Base-by-base conservation (phyloP, 2,888 invertebrate species). In the Rhabditoides inermis region DNA sequence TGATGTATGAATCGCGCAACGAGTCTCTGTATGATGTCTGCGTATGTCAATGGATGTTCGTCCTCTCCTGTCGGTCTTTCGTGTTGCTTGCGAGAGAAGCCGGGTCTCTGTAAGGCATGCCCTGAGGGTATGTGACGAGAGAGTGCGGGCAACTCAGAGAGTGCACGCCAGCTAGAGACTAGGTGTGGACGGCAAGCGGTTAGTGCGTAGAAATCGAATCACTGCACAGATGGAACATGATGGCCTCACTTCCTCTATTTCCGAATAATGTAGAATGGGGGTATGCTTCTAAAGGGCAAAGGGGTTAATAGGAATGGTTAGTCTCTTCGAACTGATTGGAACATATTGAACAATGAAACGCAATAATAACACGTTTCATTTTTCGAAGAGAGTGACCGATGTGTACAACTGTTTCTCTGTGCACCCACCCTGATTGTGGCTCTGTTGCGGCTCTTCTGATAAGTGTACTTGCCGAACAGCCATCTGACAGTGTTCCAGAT, bases 21-120 rank as follows among this genome's bases (percentile, higher is more conserved):
- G 32, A 82, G 73, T 4, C 81, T 71, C 35, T 79, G 74, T 78
- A 82, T 81, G 18, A 82, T 80, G 55, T 81, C 80, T 74, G 58
- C 61, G 53, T 73, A 73, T n/a, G 71, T 69, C 28, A 72, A 51
- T 1, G 69, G 72, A 28, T 69, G 60, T 27, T 64, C 60, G 27
- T 61, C 63, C 27, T 55, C 56, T 6, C 39, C 36, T 26, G 58
- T 61, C 32, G 61, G 60, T 51, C 61, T 45, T 48, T 63, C 65
- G 37, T 62, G 64, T 25, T 56, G 53, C 36, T 63, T 64, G 15
- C 72, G 51, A 26, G 70, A 71, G 52, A 71, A 73, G n/a, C 72
- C 72, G 4, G 72, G 72, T 20, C 72, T 51, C 69, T 72, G 49
- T n/a, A n/a, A n/a, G n/a, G n/a, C n/a, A n/a, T n/a, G n/a, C n/a